A percentile compares a stretch with the other conserved stretches of the same genome.
Conservation (phyloP, 2,797 vertebrate genomes). For the Discoglossus pictus region DNA sequence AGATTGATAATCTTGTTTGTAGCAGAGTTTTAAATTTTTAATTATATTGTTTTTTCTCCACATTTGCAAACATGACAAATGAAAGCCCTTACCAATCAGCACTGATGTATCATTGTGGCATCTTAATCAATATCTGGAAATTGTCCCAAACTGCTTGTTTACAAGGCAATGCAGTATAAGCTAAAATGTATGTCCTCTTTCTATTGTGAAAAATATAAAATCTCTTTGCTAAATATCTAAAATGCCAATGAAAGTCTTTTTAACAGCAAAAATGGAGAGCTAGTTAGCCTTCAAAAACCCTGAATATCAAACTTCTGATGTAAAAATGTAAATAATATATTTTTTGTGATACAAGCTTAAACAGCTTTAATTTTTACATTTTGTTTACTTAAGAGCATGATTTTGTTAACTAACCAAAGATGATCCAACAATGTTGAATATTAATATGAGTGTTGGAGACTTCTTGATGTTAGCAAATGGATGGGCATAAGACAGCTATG, state of each 20-base stretch:
- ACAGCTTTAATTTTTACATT: not conserved
- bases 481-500: too few relatives aligned
- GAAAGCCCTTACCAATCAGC: not conserved
- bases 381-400: not conserved
- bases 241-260: too few relatives aligned
- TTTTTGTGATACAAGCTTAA: too few relatives aligned
- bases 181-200: not conserved
- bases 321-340: too few relatives aligned
- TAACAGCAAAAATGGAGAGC: too few relatives aligned
- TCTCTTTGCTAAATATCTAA: too few relatives aligned
- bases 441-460: too few relatives aligned
- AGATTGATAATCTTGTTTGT: not conserved
- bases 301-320: too few relatives aligned
- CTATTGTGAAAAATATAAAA: too few relatives aligned
- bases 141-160: not conserved
- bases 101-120: not conserved
- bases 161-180: not conserved
- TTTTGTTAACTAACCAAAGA: not conserved
- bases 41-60: not conserved
- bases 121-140: conserved; percentile 6
- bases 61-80: conserved; percentile 4
- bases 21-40: not conserved
- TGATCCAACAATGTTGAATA: too few relatives aligned
- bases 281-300: too few relatives aligned
- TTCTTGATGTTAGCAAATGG: too few relatives aligned